Conservation (phyloP, 2,888 invertebrate genomes). For the Drosophila leonis region DNA sequence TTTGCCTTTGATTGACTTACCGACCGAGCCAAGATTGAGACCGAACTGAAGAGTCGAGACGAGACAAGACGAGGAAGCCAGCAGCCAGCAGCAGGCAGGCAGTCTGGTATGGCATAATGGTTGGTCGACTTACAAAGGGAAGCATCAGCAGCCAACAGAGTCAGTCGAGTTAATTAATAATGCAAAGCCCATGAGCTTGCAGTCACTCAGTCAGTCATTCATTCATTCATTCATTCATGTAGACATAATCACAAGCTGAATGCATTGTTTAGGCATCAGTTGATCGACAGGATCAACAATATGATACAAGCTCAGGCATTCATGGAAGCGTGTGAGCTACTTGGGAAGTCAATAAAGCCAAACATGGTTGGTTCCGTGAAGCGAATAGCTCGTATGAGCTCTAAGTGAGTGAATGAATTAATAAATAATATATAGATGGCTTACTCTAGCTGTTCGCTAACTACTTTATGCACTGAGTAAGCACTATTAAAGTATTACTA, state of each 20-base stretch:
- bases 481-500: conserved; percentile 42
- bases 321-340: conserved; percentile 62
- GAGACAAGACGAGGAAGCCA: conserved; percentile 25
- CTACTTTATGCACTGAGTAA: conserved; percentile 2
- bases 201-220: conserved; percentile 38
- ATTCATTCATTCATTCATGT: conserved; percentile 32
- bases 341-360: conserved; percentile 37
- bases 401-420: background rate
- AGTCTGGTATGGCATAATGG: conserved; percentile 82
- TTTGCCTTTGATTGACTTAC: conserved; percentile 76
- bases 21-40: conserved; percentile 59
- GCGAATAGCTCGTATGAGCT: background rate
- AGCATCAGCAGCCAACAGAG: conserved; percentile 27
- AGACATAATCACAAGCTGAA: conserved; percentile 38
- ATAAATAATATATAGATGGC: conserved; percentile 1
- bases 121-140: conserved; percentile 69
- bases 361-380: conserved; percentile 1
- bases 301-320: conserved; percentile 20
- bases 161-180: conserved; percentile 73
- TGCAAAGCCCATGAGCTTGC: conserved; percentile 67
- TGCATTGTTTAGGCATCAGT: conserved; percentile 12
- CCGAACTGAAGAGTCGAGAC: conserved; percentile 41
- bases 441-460: no score
- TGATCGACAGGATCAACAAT: conserved; percentile 44
- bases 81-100: conserved; percentile 57